phyloP scores from a whole-genome alignment of 2,797 vertebrate species.

The Acanthiza pusilla region DNA sequence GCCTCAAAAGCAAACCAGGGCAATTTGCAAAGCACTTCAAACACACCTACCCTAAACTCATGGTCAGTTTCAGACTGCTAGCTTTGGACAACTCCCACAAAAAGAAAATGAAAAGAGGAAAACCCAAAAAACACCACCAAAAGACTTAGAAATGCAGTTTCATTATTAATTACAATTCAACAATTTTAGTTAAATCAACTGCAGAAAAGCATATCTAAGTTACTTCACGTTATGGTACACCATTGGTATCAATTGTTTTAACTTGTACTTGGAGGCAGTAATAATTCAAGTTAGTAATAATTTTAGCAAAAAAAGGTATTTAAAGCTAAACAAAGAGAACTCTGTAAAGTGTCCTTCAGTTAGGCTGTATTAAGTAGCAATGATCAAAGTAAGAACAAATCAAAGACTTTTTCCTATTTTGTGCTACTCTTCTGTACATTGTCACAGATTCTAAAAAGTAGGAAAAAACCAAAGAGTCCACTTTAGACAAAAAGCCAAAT shows the following conservation, averaged over 20 bases:
- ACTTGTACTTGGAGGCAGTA: neutral
- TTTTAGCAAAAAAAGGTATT: neutral
- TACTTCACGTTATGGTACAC: neutral
- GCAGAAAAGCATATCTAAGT: neutral
- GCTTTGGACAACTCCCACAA: neutral
- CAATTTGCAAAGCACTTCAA: neutral
- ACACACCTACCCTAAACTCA: neutral
- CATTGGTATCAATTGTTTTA: neutral
- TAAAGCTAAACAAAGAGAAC: neutral
- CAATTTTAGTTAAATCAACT: neutral
- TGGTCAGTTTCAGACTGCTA: neutral
- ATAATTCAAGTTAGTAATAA: neutral
- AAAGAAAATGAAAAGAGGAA: neutral
- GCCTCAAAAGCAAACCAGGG: neutral
- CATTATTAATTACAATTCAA: neutral
- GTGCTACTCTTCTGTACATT: neutral
- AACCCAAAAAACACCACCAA: neutral
- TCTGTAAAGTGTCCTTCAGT: neutral
- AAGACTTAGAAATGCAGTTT: neutral
- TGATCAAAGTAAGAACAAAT: neutral
- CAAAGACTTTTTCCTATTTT: neutral
- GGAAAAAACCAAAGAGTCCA: neutral
- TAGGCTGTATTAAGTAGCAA: neutral
- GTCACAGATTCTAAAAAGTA: neutral
- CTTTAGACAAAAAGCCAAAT: neutral